Percentiles rank a stretch among this genome's conserved stretches.
These are phyloP conservation scores for Chydorus sphaericus DNA, from an alignment of 2,888 invertebrate species.

Conservation along the genomic window DNA sequence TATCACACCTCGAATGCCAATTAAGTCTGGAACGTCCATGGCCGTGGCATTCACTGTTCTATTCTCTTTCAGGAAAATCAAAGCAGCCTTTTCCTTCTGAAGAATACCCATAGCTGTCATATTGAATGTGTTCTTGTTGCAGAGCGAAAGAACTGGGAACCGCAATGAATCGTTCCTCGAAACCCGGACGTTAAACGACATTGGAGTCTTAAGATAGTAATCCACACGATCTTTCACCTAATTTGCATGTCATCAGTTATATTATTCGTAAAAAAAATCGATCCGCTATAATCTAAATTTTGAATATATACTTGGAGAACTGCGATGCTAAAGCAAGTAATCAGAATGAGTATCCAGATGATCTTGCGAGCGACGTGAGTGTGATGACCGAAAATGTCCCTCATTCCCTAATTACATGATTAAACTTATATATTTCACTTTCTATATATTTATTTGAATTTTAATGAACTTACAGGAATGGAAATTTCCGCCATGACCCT, in stretches of 20 bases:
- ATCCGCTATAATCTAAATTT: too few relatives aligned
- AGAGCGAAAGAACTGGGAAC: constrained; percentile 20
- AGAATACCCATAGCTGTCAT: constrained; percentile 16
- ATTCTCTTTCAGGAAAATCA: background rate
- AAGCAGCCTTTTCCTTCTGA: constrained; percentile 9
- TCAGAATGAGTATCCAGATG: constrained; percentile 17
- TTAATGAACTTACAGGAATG: constrained; percentile 7
- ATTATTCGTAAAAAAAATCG: too few relatives aligned
- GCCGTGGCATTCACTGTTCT: background rate
- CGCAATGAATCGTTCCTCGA: constrained; percentile 19
- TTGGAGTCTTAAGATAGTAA: constrained; percentile 18
- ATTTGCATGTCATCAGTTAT: too few relatives aligned
- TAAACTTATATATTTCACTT: background rate
- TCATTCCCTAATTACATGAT: constrained; percentile 10
- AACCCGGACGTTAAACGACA: constrained; percentile 20
- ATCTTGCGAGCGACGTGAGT: constrained; percentile 11
- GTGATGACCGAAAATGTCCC: constrained; percentile 11
- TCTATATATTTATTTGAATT: background rate
- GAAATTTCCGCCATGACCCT: constrained; percentile 14
- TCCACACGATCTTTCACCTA: constrained; percentile 19
- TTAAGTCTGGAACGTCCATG: too few relatives aligned
- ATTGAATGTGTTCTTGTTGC: constrained; percentile 21
- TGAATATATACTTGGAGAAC: constrained; percentile 14
- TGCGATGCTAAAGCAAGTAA: constrained; percentile 17
- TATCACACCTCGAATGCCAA: too few relatives aligned